Evolutionary conservation across 1,140 invertebrate species (phyloP), one percentile per base, ranked within the genome.

Genomic region (Arctopsyche grandis): DNA sequence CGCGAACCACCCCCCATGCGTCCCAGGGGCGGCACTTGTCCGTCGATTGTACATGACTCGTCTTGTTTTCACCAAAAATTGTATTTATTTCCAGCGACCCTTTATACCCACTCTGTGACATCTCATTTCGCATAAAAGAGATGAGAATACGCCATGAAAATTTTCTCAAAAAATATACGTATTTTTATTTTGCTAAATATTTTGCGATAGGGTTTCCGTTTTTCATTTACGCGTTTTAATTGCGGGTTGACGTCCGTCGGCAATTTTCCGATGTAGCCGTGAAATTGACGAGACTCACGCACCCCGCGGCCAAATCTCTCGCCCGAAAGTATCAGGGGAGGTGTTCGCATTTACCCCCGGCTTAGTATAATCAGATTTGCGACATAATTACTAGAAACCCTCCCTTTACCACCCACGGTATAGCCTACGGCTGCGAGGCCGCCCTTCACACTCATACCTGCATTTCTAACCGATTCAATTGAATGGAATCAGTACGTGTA

Each of bases 361-460:
- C 60, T 77, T 69, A 48, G 14, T 38, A 77, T 77, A 77, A 77
- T 77, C 58, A 77, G 76, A 77, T 77, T 77, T 77, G 60, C 16
- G 76, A 69, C 60, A 69, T 77, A 77, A 77, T 77, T 77, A 56
- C 76, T 24, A 21, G 24, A 3, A 38, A 56, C 63, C 24, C 16
- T n/a, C 14, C 14, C 60, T 21, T 44, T 66, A 76, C 29, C 12
- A 46, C 21, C 26, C 56, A 21, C 69, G 5, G 26, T 38, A 26
- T 52, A 16, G 48, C 29, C 29, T 4, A 38, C 1, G 29, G 29
- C 29, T 4, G 29, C 7, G 60, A 19, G 21, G 60, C 19, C 60
- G 9, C 21, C 60, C 26, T 52, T 38, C 29, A 38, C 29, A 52
- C 48, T 12, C 48, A 1, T 52, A 12, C 12, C 10, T 10, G 48